phyloP scores from a whole-genome alignment of 2,797 vertebrate species.

The Lemur catta region DNA sequence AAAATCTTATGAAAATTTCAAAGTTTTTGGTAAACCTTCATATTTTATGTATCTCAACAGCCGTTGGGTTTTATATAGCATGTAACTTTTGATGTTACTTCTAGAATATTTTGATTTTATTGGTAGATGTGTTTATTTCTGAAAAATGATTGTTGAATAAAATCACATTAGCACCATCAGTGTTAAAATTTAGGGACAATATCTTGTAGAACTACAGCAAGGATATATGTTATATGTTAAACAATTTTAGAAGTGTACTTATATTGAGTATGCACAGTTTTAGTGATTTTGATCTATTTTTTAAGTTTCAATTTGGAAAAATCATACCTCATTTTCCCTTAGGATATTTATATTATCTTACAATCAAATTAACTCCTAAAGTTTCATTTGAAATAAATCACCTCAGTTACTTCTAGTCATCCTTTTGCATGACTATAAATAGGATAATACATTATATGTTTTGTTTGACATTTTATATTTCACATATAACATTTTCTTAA shows the following conservation, averaged over 20 bases:
- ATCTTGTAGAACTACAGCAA: neutral
- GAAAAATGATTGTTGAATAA: neutral
- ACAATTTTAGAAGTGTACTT: neutral
- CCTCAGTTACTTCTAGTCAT: neutral
- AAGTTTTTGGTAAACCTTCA: neutral
- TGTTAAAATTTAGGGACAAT: neutral
- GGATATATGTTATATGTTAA: neutral
- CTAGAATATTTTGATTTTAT: neutral
- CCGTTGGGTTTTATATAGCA: neutral
- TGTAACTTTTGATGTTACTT: neutral
- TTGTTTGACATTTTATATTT: neutral
- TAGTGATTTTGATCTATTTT: neutral
- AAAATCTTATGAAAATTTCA: neutral
- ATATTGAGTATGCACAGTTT: neutral
- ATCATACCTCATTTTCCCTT: neutral
- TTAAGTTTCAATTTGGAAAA: neutral
- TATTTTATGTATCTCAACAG: neutral
- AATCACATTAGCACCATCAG: neutral
- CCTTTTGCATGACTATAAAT: neutral
- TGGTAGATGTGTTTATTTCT: neutral
- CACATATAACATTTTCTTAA: neutral
- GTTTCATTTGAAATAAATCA: conserved; percentile 31
- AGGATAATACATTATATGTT: neutral
- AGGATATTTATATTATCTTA: neutral
- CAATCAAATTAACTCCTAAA: neutral